A percentile compares a stretch with the other conserved stretches of the same genome.
Evolutionary conservation across 2,888 invertebrate genomes (phyloP).

Genomic region (Xylophagus ater): DNA sequence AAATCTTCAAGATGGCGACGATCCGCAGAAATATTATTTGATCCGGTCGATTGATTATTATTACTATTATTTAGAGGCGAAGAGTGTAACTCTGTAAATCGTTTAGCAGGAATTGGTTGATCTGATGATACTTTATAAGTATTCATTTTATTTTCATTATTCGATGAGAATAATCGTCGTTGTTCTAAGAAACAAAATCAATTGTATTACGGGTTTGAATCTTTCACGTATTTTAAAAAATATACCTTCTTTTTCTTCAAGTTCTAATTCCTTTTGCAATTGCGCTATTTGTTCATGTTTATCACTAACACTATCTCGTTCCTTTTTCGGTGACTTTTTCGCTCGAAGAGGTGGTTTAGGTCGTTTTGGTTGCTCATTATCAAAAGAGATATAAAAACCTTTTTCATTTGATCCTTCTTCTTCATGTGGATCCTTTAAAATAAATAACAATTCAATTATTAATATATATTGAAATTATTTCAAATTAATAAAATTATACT

Average conservation of each 20-base stretch:
- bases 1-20: conserved; percentile 31
- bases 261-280: conserved; percentile 41
- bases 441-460: conserved; percentile 11
- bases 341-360: conserved; percentile 77
- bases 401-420: conserved; percentile 51
- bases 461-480: conserved; percentile 21
- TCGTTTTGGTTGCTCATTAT: conserved; percentile 75
- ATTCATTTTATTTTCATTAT: conserved; percentile 12
- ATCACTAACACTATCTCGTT: conserved; percentile 40
- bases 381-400: conserved; percentile 90
- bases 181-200: conserved; percentile 13
- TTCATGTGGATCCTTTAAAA: conserved; percentile 35
- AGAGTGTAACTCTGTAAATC: conserved; percentile 14
- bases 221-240: conserved; percentile 23
- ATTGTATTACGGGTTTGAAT: conserved; percentile 20
- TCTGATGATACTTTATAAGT: conserved; percentile 10
- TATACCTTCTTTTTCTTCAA: conserved; percentile 33
- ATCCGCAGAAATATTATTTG: conserved; percentile 13
- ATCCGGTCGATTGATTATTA: conserved; percentile 9
- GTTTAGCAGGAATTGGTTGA: conserved; percentile 12
- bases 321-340: conserved; percentile 71
- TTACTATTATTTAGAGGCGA: conserved; percentile 10
- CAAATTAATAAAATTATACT: conserved; percentile 23
- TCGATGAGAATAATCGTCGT: conserved; percentile 14
- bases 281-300: conserved; percentile 34